Base-by-base conservation (phyloP, 2,888 invertebrate genomes). In the Zonitis immaculata region DNA sequence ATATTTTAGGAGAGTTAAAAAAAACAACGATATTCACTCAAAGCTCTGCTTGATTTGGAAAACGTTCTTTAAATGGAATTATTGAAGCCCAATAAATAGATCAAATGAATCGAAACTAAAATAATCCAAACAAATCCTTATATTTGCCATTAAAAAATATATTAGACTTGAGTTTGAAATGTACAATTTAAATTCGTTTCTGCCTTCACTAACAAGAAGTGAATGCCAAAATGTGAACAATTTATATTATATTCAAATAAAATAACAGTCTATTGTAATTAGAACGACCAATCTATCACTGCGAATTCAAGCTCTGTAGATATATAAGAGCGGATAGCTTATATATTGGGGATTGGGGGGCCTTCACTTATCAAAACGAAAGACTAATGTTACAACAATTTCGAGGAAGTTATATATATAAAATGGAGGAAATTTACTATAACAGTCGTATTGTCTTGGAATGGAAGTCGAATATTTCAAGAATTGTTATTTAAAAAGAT, bases 1-100 rank as follows among this genome's bases (percentile, higher is more conserved):
- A n/a, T n/a, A n/a, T n/a, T n/a, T n/a, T n/a, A n/a, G n/a, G n/a
- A n/a, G n/a, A n/a, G n/a, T n/a, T n/a, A n/a, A n/a, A n/a, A n/a
- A n/a, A n/a, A n/a, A n/a, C n/a, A n/a, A n/a, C n/a, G n/a, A n/a
- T n/a, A n/a, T n/a, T n/a, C n/a, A n/a, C n/a, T n/a, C n/a, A n/a
- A n/a, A n/a, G n/a, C n/a, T n/a, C n/a, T n/a, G n/a, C n/a, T n/a
- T n/a, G n/a, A n/a, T n/a, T n/a, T n/a, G n/a, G n/a, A n/a, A n/a
- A n/a, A n/a, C n/a, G n/a, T n/a, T n/a, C n/a, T n/a, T n/a, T n/a
- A n/a, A n/a, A 27, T 65, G 66, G 66, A 66, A 66, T 67, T 66
- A 66, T 61, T 61, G 58, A 62, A 65, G 63, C 61, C 58, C 60
- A 63, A 67, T 62, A 60, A 50, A 67, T 67, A 66, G 66, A 66